Evolutionary conservation across 2,888 invertebrate genomes (phyloP).

Genomic region (Campoplex nolae): DNA sequence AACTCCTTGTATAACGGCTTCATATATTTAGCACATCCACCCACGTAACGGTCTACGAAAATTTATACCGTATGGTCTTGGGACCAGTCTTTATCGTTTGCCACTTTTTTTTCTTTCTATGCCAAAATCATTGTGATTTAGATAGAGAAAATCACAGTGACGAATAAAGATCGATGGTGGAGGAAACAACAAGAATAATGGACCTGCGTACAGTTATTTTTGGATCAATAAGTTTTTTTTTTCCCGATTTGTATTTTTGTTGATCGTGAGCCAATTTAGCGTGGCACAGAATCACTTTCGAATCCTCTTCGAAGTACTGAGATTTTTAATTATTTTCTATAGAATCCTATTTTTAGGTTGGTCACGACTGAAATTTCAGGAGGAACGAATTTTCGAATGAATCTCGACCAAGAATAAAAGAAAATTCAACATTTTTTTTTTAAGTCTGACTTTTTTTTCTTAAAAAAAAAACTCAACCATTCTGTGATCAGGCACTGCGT

Average conservation of each 20-base stretch:
- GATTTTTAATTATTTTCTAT: no score
- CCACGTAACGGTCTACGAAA: neutral
- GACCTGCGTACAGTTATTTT: neutral
- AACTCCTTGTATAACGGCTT: slow-evolving; percentile 28
- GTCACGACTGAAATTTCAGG: no score
- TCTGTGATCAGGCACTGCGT: slow-evolving; percentile 31
- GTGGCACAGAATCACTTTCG: neutral
- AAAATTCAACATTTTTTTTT: neutral
- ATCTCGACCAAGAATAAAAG: neutral
- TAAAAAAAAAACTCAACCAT: slow-evolving; percentile 1
- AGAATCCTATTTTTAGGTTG: no score
- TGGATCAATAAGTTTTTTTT: neutral
- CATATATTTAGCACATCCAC: slow-evolving; percentile 2
- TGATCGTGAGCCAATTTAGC: neutral
- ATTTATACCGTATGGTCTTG: slow-evolving; percentile 5
- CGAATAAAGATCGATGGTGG: neutral
- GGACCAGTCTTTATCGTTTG: neutral
- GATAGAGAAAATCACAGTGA: neutral
- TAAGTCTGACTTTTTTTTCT: neutral
- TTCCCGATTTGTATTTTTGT: neutral
- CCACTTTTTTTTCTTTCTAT: slow-evolving; percentile 9
- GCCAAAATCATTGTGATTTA: slow-evolving; percentile 10
- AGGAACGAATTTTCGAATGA: neutral
- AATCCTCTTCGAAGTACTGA: no score
- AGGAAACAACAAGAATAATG: neutral